Percentiles rank a stretch among this genome's conserved stretches.
Evolutionary conservation across 2,888 invertebrate genomes (phyloP).

Genomic region (Glomeris marginata): DNA sequence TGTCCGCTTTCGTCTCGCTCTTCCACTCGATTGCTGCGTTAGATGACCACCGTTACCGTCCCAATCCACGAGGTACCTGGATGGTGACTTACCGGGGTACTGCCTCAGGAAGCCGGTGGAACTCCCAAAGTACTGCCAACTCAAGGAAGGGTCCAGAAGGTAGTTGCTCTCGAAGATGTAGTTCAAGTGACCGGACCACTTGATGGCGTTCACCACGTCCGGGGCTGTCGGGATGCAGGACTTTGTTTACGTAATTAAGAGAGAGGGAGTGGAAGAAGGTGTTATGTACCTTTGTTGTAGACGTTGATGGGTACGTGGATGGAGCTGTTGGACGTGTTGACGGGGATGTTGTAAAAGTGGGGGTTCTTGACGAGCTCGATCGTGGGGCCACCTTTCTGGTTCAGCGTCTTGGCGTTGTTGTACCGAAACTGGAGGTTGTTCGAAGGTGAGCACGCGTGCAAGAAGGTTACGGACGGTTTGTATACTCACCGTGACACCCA

Average conservation of each 20-base stretch:
- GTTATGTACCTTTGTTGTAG: constrained; percentile 54
- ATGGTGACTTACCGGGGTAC: constrained; percentile 92
- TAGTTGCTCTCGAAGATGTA: constrained; percentile 71
- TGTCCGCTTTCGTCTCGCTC: constrained; percentile 44
- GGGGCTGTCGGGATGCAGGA: no score
- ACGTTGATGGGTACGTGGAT: constrained; percentile 92
- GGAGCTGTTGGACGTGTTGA: constrained; percentile 63
- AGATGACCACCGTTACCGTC: no score
- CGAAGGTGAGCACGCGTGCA: not conserved
- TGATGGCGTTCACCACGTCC: constrained; percentile 74
- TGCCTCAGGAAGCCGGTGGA: constrained; percentile 81
- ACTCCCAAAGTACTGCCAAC: constrained; percentile 97
- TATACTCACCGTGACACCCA: constrained; percentile 15
- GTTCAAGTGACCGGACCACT: constrained; percentile 79
- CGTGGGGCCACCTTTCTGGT: constrained; percentile 32
- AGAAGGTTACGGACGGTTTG: not conserved
- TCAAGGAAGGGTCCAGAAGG: constrained; percentile 69
- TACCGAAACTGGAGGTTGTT: constrained; percentile 35
- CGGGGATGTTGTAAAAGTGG: constrained; percentile 69
- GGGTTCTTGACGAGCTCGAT: constrained; percentile 29
- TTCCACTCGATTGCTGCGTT: constrained; percentile 52
- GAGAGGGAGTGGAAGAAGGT: constrained; percentile 3
- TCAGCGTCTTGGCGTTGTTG: constrained; percentile 68
- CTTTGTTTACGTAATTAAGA: no score
- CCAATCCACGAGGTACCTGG: no score